Base-by-base conservation (phyloP, 2,888 invertebrate genomes). In the Timema podura region DNA sequence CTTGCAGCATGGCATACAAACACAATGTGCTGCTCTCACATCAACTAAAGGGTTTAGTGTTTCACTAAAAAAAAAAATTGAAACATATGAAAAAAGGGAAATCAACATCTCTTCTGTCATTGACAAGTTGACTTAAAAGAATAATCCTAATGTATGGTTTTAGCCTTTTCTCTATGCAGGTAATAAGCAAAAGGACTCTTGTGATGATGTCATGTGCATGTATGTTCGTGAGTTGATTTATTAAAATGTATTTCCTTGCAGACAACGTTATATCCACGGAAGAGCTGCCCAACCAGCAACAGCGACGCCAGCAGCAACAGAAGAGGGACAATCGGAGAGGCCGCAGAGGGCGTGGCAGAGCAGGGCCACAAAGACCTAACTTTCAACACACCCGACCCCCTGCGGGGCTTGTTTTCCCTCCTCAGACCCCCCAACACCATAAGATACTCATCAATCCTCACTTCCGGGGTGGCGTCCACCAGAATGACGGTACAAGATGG, bases 381-480 rank as follows among this genome's bases (percentile, higher is more conserved):
- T 13, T 57, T 57, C 8, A 57, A 57, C 8, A 9, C 15, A 15
- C 47, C 44, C 65, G 30, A 10, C 47, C 65, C 65, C 10, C n/a
- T 49, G 51, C n/a, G 61, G 61, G 61, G 15, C 65, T 15, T 45
- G 65, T 65, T 9, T 65, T 46, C 45, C 47, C 65, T 46, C 65
- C 65, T 45, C 71, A 71, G 46, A 15, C 64, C 5, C 71, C 61
- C 15, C 65, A 64, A 5, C 68, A 69, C 16, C 72, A 85, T 81
- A 90, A 87, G 78, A 90, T 85, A 78, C 83, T 85, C 76, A 90
- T 88, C 77, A 90, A 87, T 82, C 92, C 87, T 8, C 88, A 88
- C 77, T 89, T 87, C 76, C 85, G 86, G 79, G 89, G 86, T 15
- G 30, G 30, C 30, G 30, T 3, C 2, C 30, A 30, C 30, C 30